These are phyloP conservation scores for Hyposoter dolosus DNA, from an alignment of 2,888 invertebrate genomes.

Conservation along the genomic window DNA sequence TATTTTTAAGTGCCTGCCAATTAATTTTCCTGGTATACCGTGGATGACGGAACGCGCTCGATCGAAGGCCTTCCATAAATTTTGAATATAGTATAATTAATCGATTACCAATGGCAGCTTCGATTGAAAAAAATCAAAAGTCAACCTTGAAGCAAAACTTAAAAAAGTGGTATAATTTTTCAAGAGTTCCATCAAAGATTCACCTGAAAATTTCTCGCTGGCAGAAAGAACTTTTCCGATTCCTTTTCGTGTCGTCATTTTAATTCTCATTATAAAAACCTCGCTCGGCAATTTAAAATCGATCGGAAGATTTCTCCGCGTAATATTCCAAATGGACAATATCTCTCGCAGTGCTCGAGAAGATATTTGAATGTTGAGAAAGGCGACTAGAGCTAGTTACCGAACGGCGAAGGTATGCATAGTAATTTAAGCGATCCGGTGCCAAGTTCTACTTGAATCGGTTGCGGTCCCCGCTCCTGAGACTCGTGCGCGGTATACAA, in stretches of 20 bases:
- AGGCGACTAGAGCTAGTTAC: slow-evolving; percentile 20
- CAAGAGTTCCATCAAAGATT: not conserved
- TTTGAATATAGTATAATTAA: not conserved
- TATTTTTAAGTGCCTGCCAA: not conserved
- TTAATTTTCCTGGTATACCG: not conserved
- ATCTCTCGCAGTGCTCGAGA: not conserved
- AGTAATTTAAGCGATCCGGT: slow-evolving; percentile 60
- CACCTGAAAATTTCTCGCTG: not conserved
- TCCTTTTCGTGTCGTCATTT: not conserved
- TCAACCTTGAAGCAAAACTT: not conserved
- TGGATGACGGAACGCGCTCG: not conserved
- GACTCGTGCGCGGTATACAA: slow-evolving; percentile 53
- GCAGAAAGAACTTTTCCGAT: no score
- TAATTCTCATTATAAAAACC: not conserved
- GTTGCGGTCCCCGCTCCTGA: slow-evolving; percentile 46
- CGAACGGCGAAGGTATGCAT: slow-evolving; percentile 44
- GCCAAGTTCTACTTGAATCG: slow-evolving; percentile 66
- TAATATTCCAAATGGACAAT: not conserved
- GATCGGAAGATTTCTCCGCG: not conserved
- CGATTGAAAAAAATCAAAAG: not conserved
- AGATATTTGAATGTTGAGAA: not conserved
- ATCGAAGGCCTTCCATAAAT: not conserved
- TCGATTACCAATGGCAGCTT: not conserved
- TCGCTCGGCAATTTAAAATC: not conserved
- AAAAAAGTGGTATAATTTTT: not conserved